A percentile compares a stretch with the other conserved stretches of the same genome.
These are phyloP conservation scores for Malachius bipustulatus DNA, from an alignment of 2,888 invertebrate species.

Conservation along the genomic window DNA sequence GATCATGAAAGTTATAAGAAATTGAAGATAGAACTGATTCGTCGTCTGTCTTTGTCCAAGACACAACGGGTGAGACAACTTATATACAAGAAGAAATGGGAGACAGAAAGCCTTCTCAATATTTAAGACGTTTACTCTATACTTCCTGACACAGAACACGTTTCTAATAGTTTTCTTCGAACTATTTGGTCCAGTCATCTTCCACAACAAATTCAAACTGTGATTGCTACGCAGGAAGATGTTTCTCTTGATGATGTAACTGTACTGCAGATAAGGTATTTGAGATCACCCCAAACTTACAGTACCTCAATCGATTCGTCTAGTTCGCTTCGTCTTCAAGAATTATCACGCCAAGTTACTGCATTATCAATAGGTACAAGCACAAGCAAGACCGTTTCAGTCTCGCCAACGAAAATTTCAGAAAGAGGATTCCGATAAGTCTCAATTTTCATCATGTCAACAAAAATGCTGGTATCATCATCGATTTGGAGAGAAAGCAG, in stretches of 20 bases:
- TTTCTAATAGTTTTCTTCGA: constrained; percentile 7
- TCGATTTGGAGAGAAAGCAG: constrained; percentile 12
- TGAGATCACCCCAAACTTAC: too few species aligned
- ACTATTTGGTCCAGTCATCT: constrained; percentile 10
- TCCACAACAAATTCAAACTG: constrained; percentile 8
- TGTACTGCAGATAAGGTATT: constrained; percentile 1
- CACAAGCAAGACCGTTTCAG: too few species aligned
- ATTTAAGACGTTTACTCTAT: constrained; percentile 9
- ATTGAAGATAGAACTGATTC: constrained; percentile 18
- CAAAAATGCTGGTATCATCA: constrained; percentile 15
- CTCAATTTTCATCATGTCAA: background rate
- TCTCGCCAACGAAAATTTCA: too few species aligned
- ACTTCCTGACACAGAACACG: constrained; percentile 4
- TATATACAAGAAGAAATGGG: constrained; percentile 11
- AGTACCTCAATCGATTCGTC: too few species aligned
- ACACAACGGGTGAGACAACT: constrained; percentile 14
- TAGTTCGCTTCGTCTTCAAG: too few species aligned
- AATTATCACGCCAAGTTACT: background rate
- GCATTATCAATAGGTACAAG: too few species aligned
- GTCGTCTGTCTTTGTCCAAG: constrained; percentile 15
- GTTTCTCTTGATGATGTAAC: too few species aligned
- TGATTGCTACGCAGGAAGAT: constrained; percentile 10
- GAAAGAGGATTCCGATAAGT: too few species aligned
- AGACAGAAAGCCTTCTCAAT: constrained; percentile 14
- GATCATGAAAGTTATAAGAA: constrained; percentile 9